These are phyloP conservation scores for Drosophila kurseongensis DNA, from an alignment of 1,140 invertebrate genomes.

Conservation along the genomic window DNA sequence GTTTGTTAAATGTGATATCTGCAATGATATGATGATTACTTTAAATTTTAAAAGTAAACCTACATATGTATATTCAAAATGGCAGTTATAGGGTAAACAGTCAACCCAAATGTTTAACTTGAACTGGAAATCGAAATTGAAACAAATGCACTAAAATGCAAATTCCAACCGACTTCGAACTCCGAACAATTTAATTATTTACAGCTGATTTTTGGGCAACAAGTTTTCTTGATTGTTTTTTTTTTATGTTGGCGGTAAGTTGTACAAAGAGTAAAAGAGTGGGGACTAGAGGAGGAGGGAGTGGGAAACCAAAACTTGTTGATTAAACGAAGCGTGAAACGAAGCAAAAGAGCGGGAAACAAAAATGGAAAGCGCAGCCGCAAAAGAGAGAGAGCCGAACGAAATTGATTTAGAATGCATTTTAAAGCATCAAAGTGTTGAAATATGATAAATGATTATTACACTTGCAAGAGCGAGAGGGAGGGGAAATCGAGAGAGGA, in stretches of 20 bases:
- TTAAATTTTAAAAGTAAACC: slow-evolving; percentile 1
- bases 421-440: slow-evolving; percentile 83
- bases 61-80: background rate
- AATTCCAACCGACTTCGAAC: slow-evolving; percentile 30
- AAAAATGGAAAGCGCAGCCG: slow-evolving; percentile 51
- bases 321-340: slow-evolving; percentile 68
- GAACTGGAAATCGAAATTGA: slow-evolving; percentile 20
- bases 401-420: slow-evolving; percentile 83
- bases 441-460: slow-evolving; percentile 81
- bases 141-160: slow-evolving; percentile 21
- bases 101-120: slow-evolving; percentile 14
- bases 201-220: slow-evolving; percentile 37
- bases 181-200: slow-evolving; percentile 48
- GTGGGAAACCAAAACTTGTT: slow-evolving; percentile 53
- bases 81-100: background rate
- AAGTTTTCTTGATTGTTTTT: slow-evolving; percentile 19
- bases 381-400: slow-evolving; percentile 48
- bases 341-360: slow-evolving; percentile 40
- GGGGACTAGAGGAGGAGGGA: background rate
- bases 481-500: background rate
- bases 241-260: slow-evolving; percentile 25
- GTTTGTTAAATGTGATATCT: background rate
- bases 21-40: too few species aligned
- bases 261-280: slow-evolving; percentile 19
- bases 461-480: slow-evolving; percentile 14